Conservation (phyloP, 2,113 vertebrate genomes). For the Rostratula benghalensis region DNA sequence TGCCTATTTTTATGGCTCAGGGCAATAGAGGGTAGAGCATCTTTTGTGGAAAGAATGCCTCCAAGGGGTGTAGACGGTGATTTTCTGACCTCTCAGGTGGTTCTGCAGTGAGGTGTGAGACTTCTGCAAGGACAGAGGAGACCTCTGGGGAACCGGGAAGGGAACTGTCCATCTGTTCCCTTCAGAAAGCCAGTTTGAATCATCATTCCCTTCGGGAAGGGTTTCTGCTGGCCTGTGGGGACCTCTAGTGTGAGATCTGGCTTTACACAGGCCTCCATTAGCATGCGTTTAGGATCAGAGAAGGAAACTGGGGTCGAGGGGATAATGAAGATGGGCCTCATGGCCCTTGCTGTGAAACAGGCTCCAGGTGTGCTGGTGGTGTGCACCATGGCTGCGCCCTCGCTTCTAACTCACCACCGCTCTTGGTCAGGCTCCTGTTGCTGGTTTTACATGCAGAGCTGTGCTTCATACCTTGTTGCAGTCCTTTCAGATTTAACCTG, state of each 20-base stretch:
- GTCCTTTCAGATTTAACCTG: not conserved
- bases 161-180: not conserved
- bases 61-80: not conserved
- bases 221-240: conserved; percentile 57
- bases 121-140: not conserved
- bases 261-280: not conserved
- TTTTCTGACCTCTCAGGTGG: not conserved
- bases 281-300: not conserved
- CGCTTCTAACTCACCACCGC: not conserved
- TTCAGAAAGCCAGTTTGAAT: not conserved
- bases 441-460: not conserved
- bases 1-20: not conserved
- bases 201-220: not conserved
- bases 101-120: not conserved
- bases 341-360: not conserved
- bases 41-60: not conserved
- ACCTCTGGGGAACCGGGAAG: not conserved
- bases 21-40: not conserved
- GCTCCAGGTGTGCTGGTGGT: not conserved
- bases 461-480: not conserved
- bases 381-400: not conserved
- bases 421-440: not conserved
- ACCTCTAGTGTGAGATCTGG: conserved; percentile 61
- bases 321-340: not conserved
- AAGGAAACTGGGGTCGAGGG: not conserved